These are phyloP conservation scores for Oryctes rhinoceros DNA, from an alignment of 1,140 invertebrate genomes.

Conservation along the genomic window DNA sequence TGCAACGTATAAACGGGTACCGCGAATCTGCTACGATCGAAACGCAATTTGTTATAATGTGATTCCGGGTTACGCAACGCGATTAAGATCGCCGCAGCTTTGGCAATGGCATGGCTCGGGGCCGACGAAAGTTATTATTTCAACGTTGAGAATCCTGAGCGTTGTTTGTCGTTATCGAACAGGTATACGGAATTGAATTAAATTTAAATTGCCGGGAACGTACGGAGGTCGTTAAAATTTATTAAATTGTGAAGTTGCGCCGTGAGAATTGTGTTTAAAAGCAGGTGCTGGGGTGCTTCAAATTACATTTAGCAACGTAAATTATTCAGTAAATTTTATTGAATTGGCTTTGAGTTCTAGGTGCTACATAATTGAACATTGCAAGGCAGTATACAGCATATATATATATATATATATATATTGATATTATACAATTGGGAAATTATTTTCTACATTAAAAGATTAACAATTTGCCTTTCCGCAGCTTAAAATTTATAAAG, in stretches of 20 bases:
- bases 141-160: constrained; percentile 2
- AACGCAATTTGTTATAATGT: constrained; percentile 17
- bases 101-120: not conserved
- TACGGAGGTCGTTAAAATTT: not conserved
- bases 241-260: not conserved
- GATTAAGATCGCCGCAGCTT: constrained; percentile 6
- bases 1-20: not conserved
- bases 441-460: no score
- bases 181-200: constrained; percentile 1
- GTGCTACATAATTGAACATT: not conserved
- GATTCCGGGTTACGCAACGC: constrained; percentile 19
- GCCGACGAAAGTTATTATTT: constrained; percentile 19
- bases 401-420: not conserved
- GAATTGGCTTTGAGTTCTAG: not conserved
- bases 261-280: not conserved
- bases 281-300: not conserved
- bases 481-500: no score
- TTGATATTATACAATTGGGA: not conserved
- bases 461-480: no score
- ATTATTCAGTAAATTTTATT: not conserved
- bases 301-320: not conserved
- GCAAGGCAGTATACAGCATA: no score
- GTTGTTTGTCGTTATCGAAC: not conserved
- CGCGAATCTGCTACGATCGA: not conserved
- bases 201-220: constrained; percentile 1